Evolutionary conservation across 2,888 invertebrate genomes (phyloP).

Genomic region (Pollenia amentaria): DNA sequence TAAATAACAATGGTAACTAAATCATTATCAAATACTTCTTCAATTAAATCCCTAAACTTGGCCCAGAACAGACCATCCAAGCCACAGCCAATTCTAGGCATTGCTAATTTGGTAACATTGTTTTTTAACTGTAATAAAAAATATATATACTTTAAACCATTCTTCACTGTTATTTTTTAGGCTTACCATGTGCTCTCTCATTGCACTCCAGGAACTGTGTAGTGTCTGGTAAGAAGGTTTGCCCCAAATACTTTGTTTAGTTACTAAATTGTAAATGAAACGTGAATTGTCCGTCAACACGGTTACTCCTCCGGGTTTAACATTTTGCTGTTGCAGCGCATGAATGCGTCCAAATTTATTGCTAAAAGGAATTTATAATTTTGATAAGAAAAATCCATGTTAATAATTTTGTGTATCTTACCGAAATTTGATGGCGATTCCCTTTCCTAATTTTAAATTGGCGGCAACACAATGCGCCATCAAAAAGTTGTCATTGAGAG

Average conservation of each 20-base stretch:
- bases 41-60: slow-evolving; percentile 85
- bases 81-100: slow-evolving; percentile 89
- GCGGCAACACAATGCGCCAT: slow-evolving; percentile 87
- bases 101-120: slow-evolving; percentile 86
- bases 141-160: background rate
- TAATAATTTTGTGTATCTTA: slow-evolving; percentile 56
- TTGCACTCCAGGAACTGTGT: slow-evolving; percentile 82
- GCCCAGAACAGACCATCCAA: slow-evolving; percentile 87
- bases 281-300: slow-evolving; percentile 82
- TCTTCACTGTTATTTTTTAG: background rate
- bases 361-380: slow-evolving; percentile 69
- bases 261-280: slow-evolving; percentile 87
- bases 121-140: slow-evolving; percentile 80
- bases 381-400: background rate
- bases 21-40: slow-evolving; percentile 85
- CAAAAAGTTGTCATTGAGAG: slow-evolving; percentile 83
- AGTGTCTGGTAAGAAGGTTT: slow-evolving; percentile 85
- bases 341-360: slow-evolving; percentile 81
- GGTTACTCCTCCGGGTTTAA: slow-evolving; percentile 85
- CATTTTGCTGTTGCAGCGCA: slow-evolving; percentile 79
- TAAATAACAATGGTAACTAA: slow-evolving; percentile 85
- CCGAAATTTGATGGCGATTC: slow-evolving; percentile 85
- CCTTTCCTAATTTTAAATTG: slow-evolving; percentile 86
- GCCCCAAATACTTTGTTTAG: slow-evolving; percentile 85
- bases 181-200: slow-evolving; percentile 83